These are phyloP conservation scores for Channa maculata DNA, from an alignment of 2,113 vertebrate species.

Conservation along the genomic window DNA sequence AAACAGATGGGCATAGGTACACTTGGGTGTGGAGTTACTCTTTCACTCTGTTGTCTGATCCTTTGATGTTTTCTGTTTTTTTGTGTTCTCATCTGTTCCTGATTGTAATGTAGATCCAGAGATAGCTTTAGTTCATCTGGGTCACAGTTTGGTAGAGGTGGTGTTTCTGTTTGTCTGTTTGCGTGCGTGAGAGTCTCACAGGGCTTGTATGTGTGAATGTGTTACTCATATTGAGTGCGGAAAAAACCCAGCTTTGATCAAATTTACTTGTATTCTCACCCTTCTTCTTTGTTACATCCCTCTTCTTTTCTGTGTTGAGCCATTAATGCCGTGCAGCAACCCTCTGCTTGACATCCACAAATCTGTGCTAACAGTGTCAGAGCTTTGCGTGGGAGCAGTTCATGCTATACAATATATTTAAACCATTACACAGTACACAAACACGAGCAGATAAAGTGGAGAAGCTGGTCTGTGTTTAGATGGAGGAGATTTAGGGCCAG, in stretches of 20 bases:
- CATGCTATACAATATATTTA: constrained; percentile 20
- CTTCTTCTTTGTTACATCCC: constrained; percentile 18
- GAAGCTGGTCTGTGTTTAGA: background rate
- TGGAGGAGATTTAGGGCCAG: background rate
- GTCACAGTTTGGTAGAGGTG: constrained; percentile 42
- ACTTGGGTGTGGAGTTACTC: constrained; percentile 72
- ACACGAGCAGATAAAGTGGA: constrained; percentile 20
- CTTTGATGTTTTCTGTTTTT: constrained; percentile 60
- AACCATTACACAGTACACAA: constrained; percentile 23
- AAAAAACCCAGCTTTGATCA: constrained; percentile 59
- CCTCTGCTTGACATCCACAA: constrained; percentile 39
- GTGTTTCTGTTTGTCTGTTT: constrained; percentile 7
- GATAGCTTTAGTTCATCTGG: constrained; percentile 54
- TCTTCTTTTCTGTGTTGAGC: constrained; percentile 14
- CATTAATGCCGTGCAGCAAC: constrained; percentile 25
- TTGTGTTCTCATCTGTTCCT: constrained; percentile 42
- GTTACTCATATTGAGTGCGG: constrained; percentile 62
- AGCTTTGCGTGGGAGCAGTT: constrained; percentile 19
- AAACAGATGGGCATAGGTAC: constrained; percentile 61
- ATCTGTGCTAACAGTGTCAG: constrained; percentile 26
- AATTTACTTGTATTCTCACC: constrained; percentile 45
- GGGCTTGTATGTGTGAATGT: constrained; percentile 59
- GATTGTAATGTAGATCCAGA: constrained; percentile 64
- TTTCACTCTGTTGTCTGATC: constrained; percentile 58
- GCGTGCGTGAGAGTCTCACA: constrained; percentile 44